These are phyloP conservation scores for Macrosoma leucophasiata DNA, from an alignment of 2,888 invertebrate species.

Conservation along the genomic window DNA sequence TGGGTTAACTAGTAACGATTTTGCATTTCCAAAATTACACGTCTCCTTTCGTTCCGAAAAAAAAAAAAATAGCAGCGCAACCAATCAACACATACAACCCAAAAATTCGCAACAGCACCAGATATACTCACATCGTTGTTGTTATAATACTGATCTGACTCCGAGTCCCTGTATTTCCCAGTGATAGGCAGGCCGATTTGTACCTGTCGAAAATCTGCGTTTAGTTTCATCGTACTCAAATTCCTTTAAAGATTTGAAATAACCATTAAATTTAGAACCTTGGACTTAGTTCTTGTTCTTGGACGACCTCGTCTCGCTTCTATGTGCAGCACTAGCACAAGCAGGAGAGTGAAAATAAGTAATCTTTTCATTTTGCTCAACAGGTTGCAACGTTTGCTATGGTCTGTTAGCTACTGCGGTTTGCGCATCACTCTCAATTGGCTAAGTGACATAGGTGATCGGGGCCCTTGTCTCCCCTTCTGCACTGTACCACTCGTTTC, in stretches of 20 bases:
- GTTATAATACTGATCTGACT: constrained; percentile 93
- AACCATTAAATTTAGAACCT: too few species aligned
- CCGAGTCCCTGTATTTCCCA: constrained; percentile 91
- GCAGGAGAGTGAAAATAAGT: constrained; percentile 33
- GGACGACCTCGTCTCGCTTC: constrained; percentile 81
- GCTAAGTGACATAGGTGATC: constrained; percentile 59
- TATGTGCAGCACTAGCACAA: constrained; percentile 39
- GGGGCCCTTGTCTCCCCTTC: constrained; percentile 64
- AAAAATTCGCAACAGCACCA: too few species aligned
- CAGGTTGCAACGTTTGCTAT: constrained; percentile 3
- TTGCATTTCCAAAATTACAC: too few species aligned
- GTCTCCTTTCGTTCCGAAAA: too few species aligned
- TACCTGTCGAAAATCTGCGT: constrained; percentile 62
- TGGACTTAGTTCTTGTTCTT: constrained; percentile 84
- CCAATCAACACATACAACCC: too few species aligned
- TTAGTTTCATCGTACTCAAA: background rate
- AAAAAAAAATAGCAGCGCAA: too few species aligned
- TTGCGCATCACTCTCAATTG: constrained; percentile 52
- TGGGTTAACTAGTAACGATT: too few species aligned
- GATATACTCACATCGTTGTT: constrained; percentile 84
- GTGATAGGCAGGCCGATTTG: constrained; percentile 92
- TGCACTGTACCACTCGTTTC: constrained; percentile 23
- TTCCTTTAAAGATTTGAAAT: too few species aligned
- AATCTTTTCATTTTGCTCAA: constrained; percentile 37
- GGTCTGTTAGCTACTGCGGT: constrained; percentile 35